These are phyloP conservation scores for Electrophaes corylata DNA, from an alignment of 2,888 invertebrate genomes.

Conservation along the genomic window DNA sequence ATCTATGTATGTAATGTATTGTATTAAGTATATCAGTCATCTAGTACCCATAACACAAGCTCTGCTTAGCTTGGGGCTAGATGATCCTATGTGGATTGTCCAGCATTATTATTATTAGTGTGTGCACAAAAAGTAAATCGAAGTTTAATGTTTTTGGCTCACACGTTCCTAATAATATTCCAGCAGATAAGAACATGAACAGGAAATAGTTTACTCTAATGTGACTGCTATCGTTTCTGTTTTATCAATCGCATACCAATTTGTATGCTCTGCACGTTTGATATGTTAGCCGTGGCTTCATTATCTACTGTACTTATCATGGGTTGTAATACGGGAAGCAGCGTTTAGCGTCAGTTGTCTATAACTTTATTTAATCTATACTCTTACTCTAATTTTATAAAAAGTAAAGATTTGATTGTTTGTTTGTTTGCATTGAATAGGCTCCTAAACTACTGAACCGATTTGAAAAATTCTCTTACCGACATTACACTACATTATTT, in stretches of 20 bases:
- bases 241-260: slow-evolving; percentile 15
- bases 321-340: background rate
- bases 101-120: background rate
- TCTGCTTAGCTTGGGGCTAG: no score
- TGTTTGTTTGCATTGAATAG: no score
- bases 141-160: background rate
- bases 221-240: slow-evolving; percentile 5
- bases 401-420: no score
- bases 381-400: no score
- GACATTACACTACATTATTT: no score
- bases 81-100: no score
- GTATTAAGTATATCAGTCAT: no score
- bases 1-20: no score
- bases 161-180: background rate
- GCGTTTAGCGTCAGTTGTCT: background rate
- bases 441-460: no score
- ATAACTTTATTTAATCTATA: background rate
- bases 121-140: background rate
- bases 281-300: slow-evolving; percentile 6
- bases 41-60: no score
- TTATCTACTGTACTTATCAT: slow-evolving; percentile 11
- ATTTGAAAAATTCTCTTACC: no score
- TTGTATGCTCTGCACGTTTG: slow-evolving; percentile 16
- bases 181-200: slow-evolving; percentile 7
- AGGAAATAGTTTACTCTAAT: slow-evolving; percentile 8